A percentile compares a stretch with the other conserved stretches of the same genome.
Evolutionary conservation across 1,140 invertebrate genomes (phyloP).

Genomic region (Tetragnatha versicolor): DNA sequence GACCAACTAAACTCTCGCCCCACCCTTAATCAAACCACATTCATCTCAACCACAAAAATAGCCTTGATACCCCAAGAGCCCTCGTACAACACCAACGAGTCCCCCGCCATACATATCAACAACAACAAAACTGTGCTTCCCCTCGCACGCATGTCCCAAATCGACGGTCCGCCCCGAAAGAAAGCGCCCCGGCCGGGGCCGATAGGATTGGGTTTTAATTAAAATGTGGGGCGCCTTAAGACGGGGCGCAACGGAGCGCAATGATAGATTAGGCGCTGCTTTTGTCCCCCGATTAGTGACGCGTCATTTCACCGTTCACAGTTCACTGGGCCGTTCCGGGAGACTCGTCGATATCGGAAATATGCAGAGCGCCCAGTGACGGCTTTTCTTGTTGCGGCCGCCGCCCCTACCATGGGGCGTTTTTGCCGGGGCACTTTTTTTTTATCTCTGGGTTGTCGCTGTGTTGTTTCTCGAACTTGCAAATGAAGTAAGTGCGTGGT

Average conservation of each 20-base stretch:
- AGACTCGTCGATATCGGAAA: conserved; percentile 48
- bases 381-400: conserved; percentile 35
- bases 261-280: conserved; percentile 54
- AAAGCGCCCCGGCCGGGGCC: conserved; percentile 6
- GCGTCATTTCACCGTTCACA: conserved; percentile 54
- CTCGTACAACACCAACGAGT: not conserved
- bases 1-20: no score
- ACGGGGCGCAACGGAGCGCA: conserved; percentile 41
- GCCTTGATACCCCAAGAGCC: no score
- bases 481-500: no score
- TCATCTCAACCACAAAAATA: no score
- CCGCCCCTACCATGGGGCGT: no score
- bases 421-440: no score
- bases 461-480: no score
- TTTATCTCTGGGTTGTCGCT: no score
- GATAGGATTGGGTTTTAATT: conserved; percentile 54
- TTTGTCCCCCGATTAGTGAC: conserved; percentile 50
- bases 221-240: conserved; percentile 55
- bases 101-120: not conserved
- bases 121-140: not conserved
- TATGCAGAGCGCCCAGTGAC: conserved; percentile 39
- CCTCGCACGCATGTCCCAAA: not conserved
- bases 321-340: conserved; percentile 48
- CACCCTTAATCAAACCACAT: not conserved
- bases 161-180: not conserved